Base-by-base conservation (phyloP, 2,888 invertebrate genomes). In the Spialia ferax region DNA sequence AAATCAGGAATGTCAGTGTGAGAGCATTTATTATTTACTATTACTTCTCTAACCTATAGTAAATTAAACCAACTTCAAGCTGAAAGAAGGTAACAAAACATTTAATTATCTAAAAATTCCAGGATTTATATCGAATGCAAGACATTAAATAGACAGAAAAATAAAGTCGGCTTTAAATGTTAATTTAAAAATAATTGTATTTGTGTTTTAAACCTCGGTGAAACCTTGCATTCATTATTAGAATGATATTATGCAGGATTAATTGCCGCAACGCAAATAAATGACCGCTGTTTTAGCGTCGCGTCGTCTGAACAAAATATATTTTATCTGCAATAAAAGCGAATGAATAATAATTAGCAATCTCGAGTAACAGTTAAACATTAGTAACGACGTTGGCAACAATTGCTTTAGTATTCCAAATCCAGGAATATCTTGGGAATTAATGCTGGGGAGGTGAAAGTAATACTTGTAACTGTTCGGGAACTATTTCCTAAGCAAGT, bases 261-360 rank as follows among this genome's bases (percentile, higher is more conserved):
- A 64, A 55, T 66, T 66, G 20, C 29, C 26, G 29, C 60, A 60
- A 60, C 66, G 52, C 42, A 20, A 48, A 66, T 52, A 66, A 60
- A 66, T 66, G 52, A 60, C 60, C 54, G 52, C 20, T 52, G 65
- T 65, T 65, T 61, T 42, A 65, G 59, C 65, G 59, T 22, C 57
- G 59, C 65, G 59, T 22, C 57, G 50, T 13, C 59, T 60, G 65
- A 65, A 60, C 52, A 65, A 59, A 65, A 65, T 65, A 65, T 35
- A 35, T 35, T 66, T 60, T 60, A 66, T 54, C 65, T 66, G 59
- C 42, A 60, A 60, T 66, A 60, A 66, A 66, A 54, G 42, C 54
- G 54, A 66, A 66, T 66, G 60, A 54, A 66, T 66, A 60, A 66
- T 60, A 66, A 66, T 66, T 66, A 66, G 60, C 66, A 42, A 52